Conservation (phyloP, 2,113 vertebrate genomes). For the Synchiropus splendidus region DNA sequence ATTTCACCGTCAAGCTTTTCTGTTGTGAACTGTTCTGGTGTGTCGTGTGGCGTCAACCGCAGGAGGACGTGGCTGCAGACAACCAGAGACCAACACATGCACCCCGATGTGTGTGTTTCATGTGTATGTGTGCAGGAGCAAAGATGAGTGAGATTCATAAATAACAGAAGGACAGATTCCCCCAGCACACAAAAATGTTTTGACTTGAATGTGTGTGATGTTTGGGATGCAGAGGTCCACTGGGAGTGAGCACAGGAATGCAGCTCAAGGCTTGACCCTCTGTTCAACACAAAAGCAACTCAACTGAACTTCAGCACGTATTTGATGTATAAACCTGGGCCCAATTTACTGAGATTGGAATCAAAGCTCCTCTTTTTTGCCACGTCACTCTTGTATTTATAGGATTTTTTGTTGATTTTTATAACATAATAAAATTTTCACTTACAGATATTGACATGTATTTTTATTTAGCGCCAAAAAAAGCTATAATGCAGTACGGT, state of each 20-base stretch:
- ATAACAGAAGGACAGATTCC: too few species aligned
- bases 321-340: too few species aligned
- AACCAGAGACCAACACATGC: conserved; percentile 85
- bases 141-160: too few species aligned
- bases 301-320: conserved; percentile 22
- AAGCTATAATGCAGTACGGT: too few species aligned
- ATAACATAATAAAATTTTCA: too few species aligned
- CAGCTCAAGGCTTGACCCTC: conserved; percentile 60
- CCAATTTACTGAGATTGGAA: too few species aligned
- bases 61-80: conserved; percentile 98
- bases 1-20: conserved; percentile 8
- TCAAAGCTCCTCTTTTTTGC: too few species aligned
- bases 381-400: too few species aligned
- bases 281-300: conserved; percentile 45
- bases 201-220: conserved; percentile 7
- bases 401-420: too few species aligned
- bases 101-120: conserved; percentile 55
- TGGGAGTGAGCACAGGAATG: conserved; percentile 67
- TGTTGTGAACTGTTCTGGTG: conserved; percentile 77
- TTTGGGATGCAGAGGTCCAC: conserved; percentile 58
- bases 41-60: conserved; percentile 99
- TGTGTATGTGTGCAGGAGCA: conserved; percentile 1
- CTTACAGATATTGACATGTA: too few species aligned
- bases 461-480: too few species aligned
- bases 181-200: too few species aligned